Conservation (phyloP, 92 coral and sea anemone genomes). For the Phymanthus crucifer region DNA sequence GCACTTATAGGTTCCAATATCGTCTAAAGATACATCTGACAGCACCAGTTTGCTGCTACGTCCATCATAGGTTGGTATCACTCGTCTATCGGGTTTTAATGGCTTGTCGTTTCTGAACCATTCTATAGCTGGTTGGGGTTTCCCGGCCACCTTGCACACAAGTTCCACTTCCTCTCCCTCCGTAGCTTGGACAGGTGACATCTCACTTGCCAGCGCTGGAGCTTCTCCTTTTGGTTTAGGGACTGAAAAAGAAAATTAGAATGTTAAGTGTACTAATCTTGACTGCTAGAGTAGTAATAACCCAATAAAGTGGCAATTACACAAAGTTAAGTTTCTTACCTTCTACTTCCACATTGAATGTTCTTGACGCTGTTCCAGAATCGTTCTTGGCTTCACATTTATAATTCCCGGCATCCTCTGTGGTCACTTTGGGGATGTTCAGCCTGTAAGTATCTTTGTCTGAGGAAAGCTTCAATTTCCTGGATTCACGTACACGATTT, state of each 20-base stretch:
- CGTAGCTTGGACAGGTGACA: slow-evolving; percentile 48
- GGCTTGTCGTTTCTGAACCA: slow-evolving; percentile 75
- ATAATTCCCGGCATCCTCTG: slow-evolving; percentile 81
- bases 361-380: slow-evolving; percentile 68
- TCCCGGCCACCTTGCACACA: slow-evolving; percentile 54
- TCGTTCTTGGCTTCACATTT: slow-evolving; percentile 89
- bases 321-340: slow-evolving; percentile 45
- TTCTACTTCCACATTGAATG: slow-evolving; percentile 73
- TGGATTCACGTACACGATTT: slow-evolving; percentile 55
- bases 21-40: slow-evolving; percentile 50
- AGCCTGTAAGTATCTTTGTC: slow-evolving; percentile 55
- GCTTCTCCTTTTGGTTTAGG: slow-evolving; percentile 57
- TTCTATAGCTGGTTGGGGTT: slow-evolving; percentile 71
- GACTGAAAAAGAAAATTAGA: slow-evolving; percentile 31
- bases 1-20: slow-evolving; percentile 67
- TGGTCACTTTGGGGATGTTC: slow-evolving; percentile 53
- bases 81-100: slow-evolving; percentile 41
- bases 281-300: no score
- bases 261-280: no score
- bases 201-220: slow-evolving; percentile 48
- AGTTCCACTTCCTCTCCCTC: slow-evolving; percentile 66
- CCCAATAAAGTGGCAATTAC: no score
- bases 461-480: slow-evolving; percentile 48
- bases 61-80: slow-evolving; percentile 45
- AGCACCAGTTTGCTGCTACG: slow-evolving; percentile 45